Percentiles rank a stretch among this genome's conserved stretches.
phyloP scores from a whole-genome alignment of 2,888 invertebrate species.

The Sepioteuthis lessoniana region DNA sequence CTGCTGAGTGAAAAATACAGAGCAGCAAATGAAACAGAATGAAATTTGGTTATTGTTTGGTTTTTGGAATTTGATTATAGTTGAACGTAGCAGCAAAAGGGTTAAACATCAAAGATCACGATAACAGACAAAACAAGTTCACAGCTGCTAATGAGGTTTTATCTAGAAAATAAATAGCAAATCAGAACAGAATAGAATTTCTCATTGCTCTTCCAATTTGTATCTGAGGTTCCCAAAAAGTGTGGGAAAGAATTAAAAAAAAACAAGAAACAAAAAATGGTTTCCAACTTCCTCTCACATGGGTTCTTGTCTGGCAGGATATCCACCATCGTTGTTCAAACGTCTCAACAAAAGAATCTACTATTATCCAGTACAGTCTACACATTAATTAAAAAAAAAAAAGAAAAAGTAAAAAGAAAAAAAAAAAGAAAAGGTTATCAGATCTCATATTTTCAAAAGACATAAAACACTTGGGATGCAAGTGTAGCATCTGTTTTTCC shows the following conservation, averaged over 20 bases:
- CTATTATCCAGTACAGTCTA: neutral
- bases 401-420: too few relatives aligned
- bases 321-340: neutral
- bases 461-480: too few relatives aligned
- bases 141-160: neutral
- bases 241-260: neutral
- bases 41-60: too few relatives aligned
- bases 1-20: too few relatives aligned
- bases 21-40: too few relatives aligned
- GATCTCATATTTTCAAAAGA: too few relatives aligned
- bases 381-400: too few relatives aligned
- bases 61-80: too few relatives aligned
- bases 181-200: neutral
- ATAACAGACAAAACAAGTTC: neutral
- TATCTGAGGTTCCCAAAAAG: neutral
- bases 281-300: neutral
- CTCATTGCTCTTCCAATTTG: neutral
- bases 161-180: neutral
- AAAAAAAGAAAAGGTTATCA: too few relatives aligned
- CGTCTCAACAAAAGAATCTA: neutral
- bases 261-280: neutral
- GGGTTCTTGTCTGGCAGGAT: neutral
- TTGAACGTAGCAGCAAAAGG: too few relatives aligned
- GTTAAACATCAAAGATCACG: too few relatives aligned
- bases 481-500: too few relatives aligned